Base-by-base conservation (phyloP, 1,140 invertebrate genomes). In the Bilobella aurantiaca region DNA sequence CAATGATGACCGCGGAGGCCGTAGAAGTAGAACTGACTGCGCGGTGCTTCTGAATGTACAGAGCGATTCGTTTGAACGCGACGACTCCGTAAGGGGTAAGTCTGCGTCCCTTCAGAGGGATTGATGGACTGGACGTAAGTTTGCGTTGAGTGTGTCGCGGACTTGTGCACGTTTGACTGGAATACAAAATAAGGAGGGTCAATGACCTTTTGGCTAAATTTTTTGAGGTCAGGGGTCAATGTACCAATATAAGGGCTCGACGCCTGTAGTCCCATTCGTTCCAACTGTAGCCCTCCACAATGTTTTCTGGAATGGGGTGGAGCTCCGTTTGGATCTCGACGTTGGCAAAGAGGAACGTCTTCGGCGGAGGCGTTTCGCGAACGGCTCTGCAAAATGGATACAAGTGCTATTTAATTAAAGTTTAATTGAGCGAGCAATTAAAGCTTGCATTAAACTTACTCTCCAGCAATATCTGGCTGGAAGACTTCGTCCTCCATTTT, bases 261-360 rank as follows among this genome's bases (percentile, higher is more conserved):
- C 83, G 75, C 65, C 86, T 83, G 63, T 86, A 79, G 68, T 89
- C 84, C 88, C 89, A 91, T 65, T 90, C 79, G 75, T 87, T 88
- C 80, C 85, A 89, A 14, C 81, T 81, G 74, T 90, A 90, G 12
- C 65, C 65, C 2, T 28, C 37, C 2, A 70, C 58, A 12, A 64
- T 66, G 28, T 67, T 67, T 32, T 64, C 63, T n/a, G 58, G 34
- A 18, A 64, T 42, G 0, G 68, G 65, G 47, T 70, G 68, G 25
- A 67, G 30, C 28, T 70, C 68, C 3, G 68, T 70, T 31, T 70
- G 68, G 1, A 59, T 37, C n/a, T 42, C 37, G 8, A 42, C 37
- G n/a, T n/a, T n/a, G n/a, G n/a, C n/a, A n/a, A n/a, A 42, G 37
- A 12, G 8, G 37, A 42, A n/a, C n/a, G n/a, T 12, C 37, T 42